phyloP scores from a whole-genome alignment of 2,888 invertebrate genomes.

The Brachyopa scutellaris region DNA sequence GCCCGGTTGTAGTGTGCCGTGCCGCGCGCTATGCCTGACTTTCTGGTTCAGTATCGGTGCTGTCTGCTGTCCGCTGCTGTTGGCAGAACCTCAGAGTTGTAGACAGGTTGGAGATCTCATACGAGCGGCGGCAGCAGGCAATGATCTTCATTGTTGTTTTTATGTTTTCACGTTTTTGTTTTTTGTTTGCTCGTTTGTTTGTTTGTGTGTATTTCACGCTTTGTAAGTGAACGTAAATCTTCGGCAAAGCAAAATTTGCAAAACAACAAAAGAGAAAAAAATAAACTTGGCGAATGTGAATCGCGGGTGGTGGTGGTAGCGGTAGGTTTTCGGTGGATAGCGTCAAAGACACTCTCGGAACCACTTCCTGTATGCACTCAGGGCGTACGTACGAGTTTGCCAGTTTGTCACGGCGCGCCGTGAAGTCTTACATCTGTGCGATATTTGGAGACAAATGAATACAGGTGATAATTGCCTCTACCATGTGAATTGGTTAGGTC shows the following conservation, averaged over 20 bases:
- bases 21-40: constrained; percentile 30
- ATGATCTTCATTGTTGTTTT: constrained; percentile 62
- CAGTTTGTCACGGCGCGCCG: constrained; percentile 23
- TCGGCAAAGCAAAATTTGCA: constrained; percentile 46
- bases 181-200: constrained; percentile 34
- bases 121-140: constrained; percentile 48
- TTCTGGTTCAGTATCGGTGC: constrained; percentile 42
- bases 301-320: constrained; percentile 14
- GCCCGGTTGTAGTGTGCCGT: constrained; percentile 33
- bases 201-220: constrained; percentile 46
- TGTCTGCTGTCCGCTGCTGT: constrained; percentile 42
- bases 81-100: constrained; percentile 53
- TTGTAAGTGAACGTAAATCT: constrained; percentile 54
- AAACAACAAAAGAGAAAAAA: constrained; percentile 16
- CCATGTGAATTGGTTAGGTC: constrained; percentile 20
- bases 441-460: constrained; percentile 21
- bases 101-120: constrained; percentile 68
- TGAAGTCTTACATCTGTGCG: constrained; percentile 1
- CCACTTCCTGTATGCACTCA: constrained; percentile 60
- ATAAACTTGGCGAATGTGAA: constrained; percentile 25
- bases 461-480: constrained; percentile 42
- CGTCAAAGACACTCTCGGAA: constrained; percentile 27
- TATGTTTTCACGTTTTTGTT: constrained; percentile 34
- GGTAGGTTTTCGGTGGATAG: constrained; percentile 18
- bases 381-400: constrained; percentile 8